Conservation (phyloP, 2,113 vertebrate genomes). For the Spheniscus mendiculus region DNA sequence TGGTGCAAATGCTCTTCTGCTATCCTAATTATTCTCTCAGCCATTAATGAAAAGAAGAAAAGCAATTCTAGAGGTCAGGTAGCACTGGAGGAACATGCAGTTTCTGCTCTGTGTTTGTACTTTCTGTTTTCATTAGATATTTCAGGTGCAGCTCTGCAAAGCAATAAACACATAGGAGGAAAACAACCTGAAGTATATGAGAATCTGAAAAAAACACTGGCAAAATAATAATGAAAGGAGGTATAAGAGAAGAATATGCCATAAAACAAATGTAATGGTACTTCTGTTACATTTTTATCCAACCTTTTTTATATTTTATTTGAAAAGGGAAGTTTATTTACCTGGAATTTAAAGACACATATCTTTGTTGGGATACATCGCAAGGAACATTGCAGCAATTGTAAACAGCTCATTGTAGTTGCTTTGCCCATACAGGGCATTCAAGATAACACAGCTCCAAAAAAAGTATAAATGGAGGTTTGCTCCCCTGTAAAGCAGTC, state of each 20-base stretch:
- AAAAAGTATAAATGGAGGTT: neutral
- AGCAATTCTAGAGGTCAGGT: neutral
- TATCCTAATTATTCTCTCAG: neutral
- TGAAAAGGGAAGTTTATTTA: neutral
- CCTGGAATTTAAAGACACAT: neutral
- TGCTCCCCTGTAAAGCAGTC: neutral
- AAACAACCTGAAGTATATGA: neutral
- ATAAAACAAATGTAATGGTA: neutral
- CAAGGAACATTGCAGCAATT: neutral
- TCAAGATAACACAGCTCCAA: neutral
- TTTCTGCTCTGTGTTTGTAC: neutral
- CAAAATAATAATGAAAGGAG: neutral
- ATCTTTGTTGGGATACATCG: neutral
- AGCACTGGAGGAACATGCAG: neutral
- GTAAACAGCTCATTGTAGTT: neutral
- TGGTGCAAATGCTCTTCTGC: neutral
- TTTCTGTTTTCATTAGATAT: slow-evolving; percentile 4
- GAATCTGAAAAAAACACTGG: neutral
- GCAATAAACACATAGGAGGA: neutral
- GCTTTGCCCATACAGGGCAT: neutral
- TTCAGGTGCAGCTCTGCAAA: neutral
- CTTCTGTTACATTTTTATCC: neutral
- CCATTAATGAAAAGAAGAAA: neutral
- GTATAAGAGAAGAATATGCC: neutral
- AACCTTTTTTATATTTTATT: neutral